A percentile compares a stretch with the other conserved stretches of the same genome.
These are phyloP conservation scores for Ophion costatus DNA, from an alignment of 2,888 invertebrate species.

Conservation along the genomic window DNA sequence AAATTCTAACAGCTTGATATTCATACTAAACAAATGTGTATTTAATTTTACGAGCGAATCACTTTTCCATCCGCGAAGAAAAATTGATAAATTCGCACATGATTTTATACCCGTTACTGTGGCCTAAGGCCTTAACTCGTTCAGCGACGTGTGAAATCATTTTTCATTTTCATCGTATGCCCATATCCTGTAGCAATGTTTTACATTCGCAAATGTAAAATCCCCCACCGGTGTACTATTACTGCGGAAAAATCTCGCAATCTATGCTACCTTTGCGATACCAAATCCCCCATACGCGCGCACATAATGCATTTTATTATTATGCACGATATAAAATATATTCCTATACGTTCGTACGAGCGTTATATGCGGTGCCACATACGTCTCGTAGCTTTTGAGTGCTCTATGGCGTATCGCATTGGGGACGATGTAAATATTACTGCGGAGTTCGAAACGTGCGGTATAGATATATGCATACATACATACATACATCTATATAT, in stretches of 20 bases:
- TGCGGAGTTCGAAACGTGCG: constrained; percentile 37
- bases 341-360: background rate
- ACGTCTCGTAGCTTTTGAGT: constrained; percentile 50
- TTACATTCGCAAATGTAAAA: background rate
- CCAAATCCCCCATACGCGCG: constrained; percentile 2
- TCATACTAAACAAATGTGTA: no score
- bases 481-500: background rate
- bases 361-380: constrained; percentile 11
- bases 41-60: no score
- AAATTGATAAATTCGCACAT: no score
- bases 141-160: no score
- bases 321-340: constrained; percentile 10
- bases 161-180: no score
- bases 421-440: constrained; percentile 53
- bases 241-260: background rate
- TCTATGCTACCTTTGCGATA: constrained; percentile 11
- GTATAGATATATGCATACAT: constrained; percentile 9
- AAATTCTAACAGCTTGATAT: no score
- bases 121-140: no score
- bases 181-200: background rate
- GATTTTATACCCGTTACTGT: no score
- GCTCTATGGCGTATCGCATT: constrained; percentile 42
- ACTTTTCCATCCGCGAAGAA: no score
- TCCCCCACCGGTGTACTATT: background rate
- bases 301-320: constrained; percentile 5